Base-by-base conservation (phyloP, 2,888 invertebrate species). In the Plagodis dolabraria region DNA sequence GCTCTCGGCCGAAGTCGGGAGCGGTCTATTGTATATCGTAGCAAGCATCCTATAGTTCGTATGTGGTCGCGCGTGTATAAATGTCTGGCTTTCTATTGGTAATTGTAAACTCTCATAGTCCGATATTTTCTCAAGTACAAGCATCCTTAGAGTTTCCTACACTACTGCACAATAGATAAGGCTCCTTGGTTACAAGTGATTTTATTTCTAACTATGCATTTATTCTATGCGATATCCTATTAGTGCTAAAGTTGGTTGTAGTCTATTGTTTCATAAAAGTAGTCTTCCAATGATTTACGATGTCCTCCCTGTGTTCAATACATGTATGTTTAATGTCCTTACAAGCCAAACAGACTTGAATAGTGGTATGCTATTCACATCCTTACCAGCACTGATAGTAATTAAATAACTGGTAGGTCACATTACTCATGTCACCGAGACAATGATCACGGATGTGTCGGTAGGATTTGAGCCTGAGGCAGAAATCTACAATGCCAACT, bases 31-130 rank as follows among this genome's bases (percentile, higher is more conserved):
- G 53, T 40, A 45, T 53, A 71, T 80, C 68, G 84, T 87, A 87
- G 86, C 49, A 79, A 83, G 88, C 86, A 86, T 83, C 84, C 82
- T 84, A 84, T 87, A 89, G 87, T 80, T 79, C 74, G 88, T 88
- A 85, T 87, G 89, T 87, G 83, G 81, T 86, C 81, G 89, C 86
- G 60, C 85, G 79, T 80, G 72, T 85, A 85, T 84, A 82, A 11
- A 43, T 87, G 86, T 89, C 81, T 86, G 87, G 91, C 91, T 91
- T 91, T 78, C 86, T 86, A 75, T 79, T 79, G 78, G 75, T 70
- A 77, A 71, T 43, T 50, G 38, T 72, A 75, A 82, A 85, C 82
- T 85, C 79, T 87, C 85, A 86, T 87, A 85, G 82, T 83, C 82
- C 81, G 78, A 82, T 82, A 85, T 78, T 86, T 77, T 85, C 63